Base-by-base conservation (phyloP, 1,140 invertebrate species). In the Bombus terrestris region DNA sequence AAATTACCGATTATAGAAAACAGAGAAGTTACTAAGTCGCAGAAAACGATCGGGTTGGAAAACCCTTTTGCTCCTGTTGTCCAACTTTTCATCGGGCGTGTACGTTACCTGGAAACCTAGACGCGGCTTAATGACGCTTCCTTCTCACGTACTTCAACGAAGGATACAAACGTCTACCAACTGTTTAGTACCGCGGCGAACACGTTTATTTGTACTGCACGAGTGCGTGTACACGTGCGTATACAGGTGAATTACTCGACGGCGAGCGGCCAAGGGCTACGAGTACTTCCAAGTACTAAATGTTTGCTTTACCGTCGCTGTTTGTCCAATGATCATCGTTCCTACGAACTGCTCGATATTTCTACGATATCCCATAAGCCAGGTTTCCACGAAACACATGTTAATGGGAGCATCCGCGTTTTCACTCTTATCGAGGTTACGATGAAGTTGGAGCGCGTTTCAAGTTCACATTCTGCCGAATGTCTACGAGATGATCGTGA, bases 201-300 rank as follows among this genome's bases (percentile, higher is more conserved):
- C 85, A 83, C 85, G 85, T 88, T 83, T 86, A 86, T 88, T 88
- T 88, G 85, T 39, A 64, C 64, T 68, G 59, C 64, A 83, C 25
- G 77, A 86, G 80, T 83, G 77, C 80, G 74, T 77, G 72, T 81
- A 86, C 77, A 76, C 77, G 72, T 81, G 73, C 77, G 73, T 86
- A 76, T 66, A 75, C 80, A 69, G 64, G 59, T 77, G 87, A 86
- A 86, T 86, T 76, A 64, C 81, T 76, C 76, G 69, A 53, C 59
- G 59, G 47, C 43, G 64, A 78, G 59, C 43, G 53, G 77, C 35
- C 59, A 69, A 77, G 47, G 68, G 75, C 75, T 53, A 74, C n/a
- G 32, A 73, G 59, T 71, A 32, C 59, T 74, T 83, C 80, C 64
- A 39, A 69, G 53, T 62, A 37, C 43, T 37, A 43, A 57, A 72